Base-by-base conservation (phyloP, 2,797 vertebrate genomes). In the Emys orbicularis region DNA sequence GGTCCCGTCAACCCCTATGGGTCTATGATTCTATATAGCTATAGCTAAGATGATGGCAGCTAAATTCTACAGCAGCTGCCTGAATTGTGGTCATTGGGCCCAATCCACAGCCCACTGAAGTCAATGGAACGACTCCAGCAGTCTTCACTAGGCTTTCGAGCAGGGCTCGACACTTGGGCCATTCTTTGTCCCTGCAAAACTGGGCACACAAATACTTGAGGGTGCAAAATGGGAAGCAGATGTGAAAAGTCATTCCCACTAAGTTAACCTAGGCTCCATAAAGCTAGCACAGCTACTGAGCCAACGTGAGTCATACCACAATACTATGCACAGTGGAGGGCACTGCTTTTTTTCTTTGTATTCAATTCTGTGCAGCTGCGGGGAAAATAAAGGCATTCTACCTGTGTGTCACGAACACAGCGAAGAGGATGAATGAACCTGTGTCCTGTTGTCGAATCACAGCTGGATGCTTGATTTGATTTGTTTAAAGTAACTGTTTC, bases 171-270 rank as follows among this genome's bases (percentile, higher is more conserved):
- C 10, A 34, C 12, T 0, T 11, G 2, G 52, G 27, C 19, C 16
- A 56, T 11, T 11, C 18, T 50, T 0, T 1, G 1, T 6, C 4
- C 74, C 27, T 53, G 68, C 12, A 47, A 77, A 47, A 77, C 74
- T 29, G 6, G 7, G 2, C 11, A 0, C n/a, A 1, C 41, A 6
- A 25, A 2, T 10, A 4, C 72, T 12, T 50, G 11, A 56, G 50
- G 31, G 31, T 29, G 18, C 34, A 50, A 72, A 72, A 54, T 5
- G n/a, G 41, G 72, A 88, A 86, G 61, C 41, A 52, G 59, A 19
- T 6, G 27, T 72, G 86, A 79, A 89, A 90, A 93, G 31, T 13
- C 25, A n/a, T 76, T 44, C 34, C 86, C 12, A 29, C 44, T 12
- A 1, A 34, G 77, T 77, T 31, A 5, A 74, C 52, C n/a, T 3